phyloP scores from a whole-genome alignment of 1,140 invertebrate species.

The Drosophila baimaii region DNA sequence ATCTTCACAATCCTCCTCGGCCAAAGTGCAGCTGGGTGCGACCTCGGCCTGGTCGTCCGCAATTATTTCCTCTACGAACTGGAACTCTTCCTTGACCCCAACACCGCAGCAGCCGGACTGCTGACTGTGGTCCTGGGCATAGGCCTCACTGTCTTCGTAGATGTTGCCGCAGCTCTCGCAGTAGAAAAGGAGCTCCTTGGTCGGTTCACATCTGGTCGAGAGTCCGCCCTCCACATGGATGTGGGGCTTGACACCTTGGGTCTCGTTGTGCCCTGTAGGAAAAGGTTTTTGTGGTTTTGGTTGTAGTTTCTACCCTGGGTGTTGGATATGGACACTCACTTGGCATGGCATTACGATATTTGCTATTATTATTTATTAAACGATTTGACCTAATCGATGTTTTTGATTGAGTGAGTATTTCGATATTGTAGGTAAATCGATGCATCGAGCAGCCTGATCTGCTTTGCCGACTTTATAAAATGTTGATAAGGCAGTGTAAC shows the following conservation, averaged over 20 bases:
- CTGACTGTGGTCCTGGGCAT: conserved; percentile 36
- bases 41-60: conserved; percentile 25
- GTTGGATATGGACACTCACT: conserved; percentile 11
- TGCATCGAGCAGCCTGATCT: no score
- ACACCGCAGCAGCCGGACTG: conserved; percentile 8
- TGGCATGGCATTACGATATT: conserved; percentile 52
- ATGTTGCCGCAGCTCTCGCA: conserved; percentile 56
- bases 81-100: conserved; percentile 4
- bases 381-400: no score
- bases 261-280: conserved; percentile 15
- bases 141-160: conserved; percentile 43
- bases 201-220: conserved; percentile 13
- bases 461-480: no score
- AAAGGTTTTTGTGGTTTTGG: background rate
- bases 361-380: no score
- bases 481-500: no score
- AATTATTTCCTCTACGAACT: conserved; percentile 20
- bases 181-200: conserved; percentile 38
- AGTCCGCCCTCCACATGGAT: conserved; percentile 52
- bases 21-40: background rate
- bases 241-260: conserved; percentile 3
- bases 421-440: no score
- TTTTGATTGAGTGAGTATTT: no score
- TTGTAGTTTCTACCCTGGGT: no score
- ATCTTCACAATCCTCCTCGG: conserved; percentile 29